phyloP scores from a whole-genome alignment of 2,888 invertebrate species.

The Pristionchus arcanus region DNA sequence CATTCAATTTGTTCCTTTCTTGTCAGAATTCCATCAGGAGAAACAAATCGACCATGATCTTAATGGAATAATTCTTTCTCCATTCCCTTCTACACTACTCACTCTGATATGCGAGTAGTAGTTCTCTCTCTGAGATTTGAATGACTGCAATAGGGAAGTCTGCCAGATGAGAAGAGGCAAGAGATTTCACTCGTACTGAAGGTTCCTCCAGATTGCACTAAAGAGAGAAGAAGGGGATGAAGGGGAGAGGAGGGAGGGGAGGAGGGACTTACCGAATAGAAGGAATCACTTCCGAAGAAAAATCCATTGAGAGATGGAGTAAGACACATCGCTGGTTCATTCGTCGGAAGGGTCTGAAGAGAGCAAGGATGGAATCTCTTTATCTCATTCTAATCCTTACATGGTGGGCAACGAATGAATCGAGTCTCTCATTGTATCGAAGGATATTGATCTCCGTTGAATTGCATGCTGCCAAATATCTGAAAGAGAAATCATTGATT shows the following conservation, averaged over 20 bases:
- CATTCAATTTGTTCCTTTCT: conserved; percentile 47
- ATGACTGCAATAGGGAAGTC: conserved; percentile 73
- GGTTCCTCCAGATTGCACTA: conserved; percentile 3
- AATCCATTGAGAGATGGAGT: conserved; percentile 66
- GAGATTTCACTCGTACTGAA: conserved; percentile 18
- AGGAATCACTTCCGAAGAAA: conserved; percentile 74
- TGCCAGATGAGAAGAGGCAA: conserved; percentile 59
- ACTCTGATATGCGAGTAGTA: conserved; percentile 76
- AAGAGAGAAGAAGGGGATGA: neutral
- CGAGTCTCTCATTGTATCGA: conserved; percentile 68
- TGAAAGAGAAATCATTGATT: neutral
- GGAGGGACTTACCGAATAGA: conserved; percentile 64
- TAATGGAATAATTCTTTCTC: neutral
- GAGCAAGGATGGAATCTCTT: neutral
- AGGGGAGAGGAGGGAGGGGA: neutral
- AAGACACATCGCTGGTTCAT: conserved; percentile 69
- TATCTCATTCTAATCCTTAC: conserved; percentile 59
- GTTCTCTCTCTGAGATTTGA: conserved; percentile 67
- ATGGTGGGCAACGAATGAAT: conserved; percentile 68
- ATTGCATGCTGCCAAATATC: conserved; percentile 54
- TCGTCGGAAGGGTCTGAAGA: conserved; percentile 63
- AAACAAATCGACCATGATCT: conserved; percentile 54
- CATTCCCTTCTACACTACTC: conserved; percentile 47
- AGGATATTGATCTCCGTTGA: conserved; percentile 69
- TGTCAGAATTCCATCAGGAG: conserved; percentile 53